Evolutionary conservation across 2,113 vertebrate species (phyloP).

Genomic region (Lamprotornis superbus): DNA sequence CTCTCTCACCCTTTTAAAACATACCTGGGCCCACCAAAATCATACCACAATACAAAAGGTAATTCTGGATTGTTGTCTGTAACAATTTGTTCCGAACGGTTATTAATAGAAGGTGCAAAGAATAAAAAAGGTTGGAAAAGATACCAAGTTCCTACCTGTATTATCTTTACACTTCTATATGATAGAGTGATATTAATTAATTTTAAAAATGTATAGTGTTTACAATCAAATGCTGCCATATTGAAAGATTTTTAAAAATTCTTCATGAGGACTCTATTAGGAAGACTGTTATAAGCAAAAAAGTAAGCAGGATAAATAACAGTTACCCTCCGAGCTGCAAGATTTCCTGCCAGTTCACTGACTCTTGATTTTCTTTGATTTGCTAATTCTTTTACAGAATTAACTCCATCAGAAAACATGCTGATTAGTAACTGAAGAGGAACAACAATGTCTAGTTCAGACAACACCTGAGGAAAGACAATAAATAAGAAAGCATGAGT

Average conservation of each 20-base stretch:
- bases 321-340: slow-evolving; percentile 89
- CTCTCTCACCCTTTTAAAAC: neutral
- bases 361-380: slow-evolving; percentile 91
- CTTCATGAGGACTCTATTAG: neutral
- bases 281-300: neutral
- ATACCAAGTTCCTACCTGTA: neutral
- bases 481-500: neutral
- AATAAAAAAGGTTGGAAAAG: neutral
- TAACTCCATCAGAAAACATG: slow-evolving; percentile 99
- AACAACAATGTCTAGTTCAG: slow-evolving; percentile 95
- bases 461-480: slow-evolving; percentile 84
- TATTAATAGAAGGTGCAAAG: neutral
- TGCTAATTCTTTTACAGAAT: slow-evolving; percentile 96
- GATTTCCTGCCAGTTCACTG: slow-evolving; percentile 83
- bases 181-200: neutral
- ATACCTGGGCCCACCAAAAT: neutral
- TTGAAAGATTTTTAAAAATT: neutral
- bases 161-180: neutral
- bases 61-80: neutral
- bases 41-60: neutral
- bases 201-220: neutral
- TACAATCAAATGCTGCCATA: neutral
- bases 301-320: neutral
- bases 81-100: neutral
- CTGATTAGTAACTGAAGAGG: slow-evolving; percentile 94